Evolutionary conservation across 2,888 invertebrate species (phyloP).

Genomic region (Coenonympha arcania): DNA sequence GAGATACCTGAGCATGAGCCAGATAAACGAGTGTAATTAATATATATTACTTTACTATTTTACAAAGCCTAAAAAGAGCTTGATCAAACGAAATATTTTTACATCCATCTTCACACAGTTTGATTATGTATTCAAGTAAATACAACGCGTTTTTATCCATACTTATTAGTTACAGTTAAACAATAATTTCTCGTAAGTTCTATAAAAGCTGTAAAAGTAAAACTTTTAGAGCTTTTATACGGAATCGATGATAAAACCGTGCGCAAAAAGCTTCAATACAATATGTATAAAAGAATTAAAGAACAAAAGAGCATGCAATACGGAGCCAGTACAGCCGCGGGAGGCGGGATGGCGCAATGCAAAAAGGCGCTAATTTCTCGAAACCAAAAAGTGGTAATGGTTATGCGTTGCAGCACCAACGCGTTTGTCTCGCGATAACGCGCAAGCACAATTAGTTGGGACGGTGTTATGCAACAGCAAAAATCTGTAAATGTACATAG

Average conservation of each 20-base stretch:
- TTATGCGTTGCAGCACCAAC: constrained; percentile 70
- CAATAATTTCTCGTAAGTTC: neutral
- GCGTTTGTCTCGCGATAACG: constrained; percentile 74
- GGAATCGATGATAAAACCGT: constrained; percentile 9
- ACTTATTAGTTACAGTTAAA: neutral
- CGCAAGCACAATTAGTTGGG: constrained; percentile 71
- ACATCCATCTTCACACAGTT: no score
- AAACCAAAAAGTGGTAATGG: constrained; percentile 73
- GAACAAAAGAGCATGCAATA: constrained; percentile 28
- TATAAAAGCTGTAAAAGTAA: neutral
- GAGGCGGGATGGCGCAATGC: constrained; percentile 59
- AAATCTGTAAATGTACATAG: no score
- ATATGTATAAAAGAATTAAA: constrained; percentile 27
- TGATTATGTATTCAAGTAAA: no score
- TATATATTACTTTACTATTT: no score
- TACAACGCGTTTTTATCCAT: no score
- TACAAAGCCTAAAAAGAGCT: no score
- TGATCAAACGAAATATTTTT: no score
- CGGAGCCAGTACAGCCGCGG: constrained; percentile 30
- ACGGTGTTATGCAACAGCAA: constrained; percentile 46
- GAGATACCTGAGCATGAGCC: no score
- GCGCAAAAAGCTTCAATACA: constrained; percentile 15
- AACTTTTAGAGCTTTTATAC: constrained; percentile 1
- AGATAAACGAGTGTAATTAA: no score
- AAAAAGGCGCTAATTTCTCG: constrained; percentile 73